phyloP scores from a whole-genome alignment of 1,140 invertebrate species.

The Megalonaias nervosa region DNA sequence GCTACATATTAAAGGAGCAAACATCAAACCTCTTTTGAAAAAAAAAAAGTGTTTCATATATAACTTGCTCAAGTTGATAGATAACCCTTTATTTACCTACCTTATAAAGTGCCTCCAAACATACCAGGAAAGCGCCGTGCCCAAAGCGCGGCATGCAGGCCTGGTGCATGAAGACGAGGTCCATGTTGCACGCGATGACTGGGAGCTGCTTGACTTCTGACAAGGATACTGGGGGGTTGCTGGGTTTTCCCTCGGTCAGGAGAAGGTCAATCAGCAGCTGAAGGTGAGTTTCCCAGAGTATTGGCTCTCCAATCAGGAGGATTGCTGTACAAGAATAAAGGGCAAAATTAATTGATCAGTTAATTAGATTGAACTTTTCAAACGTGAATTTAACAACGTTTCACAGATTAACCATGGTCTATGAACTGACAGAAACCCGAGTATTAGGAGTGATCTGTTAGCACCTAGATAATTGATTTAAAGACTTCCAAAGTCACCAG shows the following conservation, averaged over 20 bases:
- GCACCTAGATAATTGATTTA: too few species aligned
- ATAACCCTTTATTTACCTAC: slow-evolving; percentile 22
- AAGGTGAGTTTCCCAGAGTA: slow-evolving; percentile 71
- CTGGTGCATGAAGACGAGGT: slow-evolving; percentile 71
- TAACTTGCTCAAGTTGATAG: neutral
- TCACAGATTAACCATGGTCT: neutral
- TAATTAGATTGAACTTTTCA: neutral
- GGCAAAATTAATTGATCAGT: neutral
- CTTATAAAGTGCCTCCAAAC: slow-evolving; percentile 79
- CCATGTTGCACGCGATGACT: slow-evolving; percentile 71
- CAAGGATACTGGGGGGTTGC: slow-evolving; percentile 72
- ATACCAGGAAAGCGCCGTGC: slow-evolving; percentile 80
- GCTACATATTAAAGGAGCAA: neutral
- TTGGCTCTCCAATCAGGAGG: slow-evolving; percentile 70
- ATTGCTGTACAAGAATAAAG: slow-evolving; percentile 64
- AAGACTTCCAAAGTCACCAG: neutral
- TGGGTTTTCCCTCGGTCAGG: slow-evolving; percentile 77
- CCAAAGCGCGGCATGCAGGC: slow-evolving; percentile 75
- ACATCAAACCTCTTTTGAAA: neutral
- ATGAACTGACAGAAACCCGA: neutral
- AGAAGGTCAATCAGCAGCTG: slow-evolving; percentile 81
- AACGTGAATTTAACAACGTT: neutral
- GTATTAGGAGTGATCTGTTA: neutral
- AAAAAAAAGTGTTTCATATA: neutral
- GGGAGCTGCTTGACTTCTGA: slow-evolving; percentile 75